A percentile compares a stretch with the other conserved stretches of the same genome.
phyloP scores from a whole-genome alignment of 2,113 vertebrate genomes.

The Micromys minutus region DNA sequence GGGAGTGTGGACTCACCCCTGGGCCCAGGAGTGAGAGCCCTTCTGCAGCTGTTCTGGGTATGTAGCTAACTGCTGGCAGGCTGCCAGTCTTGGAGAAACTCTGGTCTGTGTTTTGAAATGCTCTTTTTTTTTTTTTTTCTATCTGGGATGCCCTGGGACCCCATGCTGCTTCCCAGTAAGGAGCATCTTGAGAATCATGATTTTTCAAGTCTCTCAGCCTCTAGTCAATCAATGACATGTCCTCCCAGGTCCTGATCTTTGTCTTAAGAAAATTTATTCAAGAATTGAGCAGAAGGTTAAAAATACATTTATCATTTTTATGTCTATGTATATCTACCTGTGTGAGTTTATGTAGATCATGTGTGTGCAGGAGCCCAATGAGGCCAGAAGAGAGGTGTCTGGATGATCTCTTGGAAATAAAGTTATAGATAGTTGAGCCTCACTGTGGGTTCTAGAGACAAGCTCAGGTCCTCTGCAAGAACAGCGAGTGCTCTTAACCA shows the following conservation, averaged over 20 bases:
- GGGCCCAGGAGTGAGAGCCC: too few species aligned
- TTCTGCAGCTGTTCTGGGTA: too few species aligned
- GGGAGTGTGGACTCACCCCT: too few species aligned
- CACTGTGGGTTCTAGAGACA: not conserved
- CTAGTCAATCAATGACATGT: conserved; percentile 40
- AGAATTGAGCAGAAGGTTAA: conserved; percentile 43
- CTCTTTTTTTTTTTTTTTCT: not conserved
- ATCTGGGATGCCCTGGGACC: not conserved
- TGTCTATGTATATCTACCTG: not conserved
- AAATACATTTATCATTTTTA: not conserved
- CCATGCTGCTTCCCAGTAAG: not conserved
- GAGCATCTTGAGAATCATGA: not conserved
- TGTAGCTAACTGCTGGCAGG: too few species aligned
- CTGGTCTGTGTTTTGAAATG: not conserved
- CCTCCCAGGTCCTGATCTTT: not conserved
- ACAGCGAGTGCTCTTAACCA: not conserved
- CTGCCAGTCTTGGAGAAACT: too few species aligned
- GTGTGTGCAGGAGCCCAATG: not conserved
- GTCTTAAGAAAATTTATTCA: conserved; percentile 47
- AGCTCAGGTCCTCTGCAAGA: not conserved
- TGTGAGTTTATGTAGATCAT: not conserved
- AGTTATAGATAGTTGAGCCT: not conserved
- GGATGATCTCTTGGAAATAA: not conserved
- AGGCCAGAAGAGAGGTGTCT: not conserved
- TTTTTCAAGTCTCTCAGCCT: not conserved